Base-by-base conservation (phyloP, 2,113 vertebrate species). In the Pangasianodon gigas region DNA sequence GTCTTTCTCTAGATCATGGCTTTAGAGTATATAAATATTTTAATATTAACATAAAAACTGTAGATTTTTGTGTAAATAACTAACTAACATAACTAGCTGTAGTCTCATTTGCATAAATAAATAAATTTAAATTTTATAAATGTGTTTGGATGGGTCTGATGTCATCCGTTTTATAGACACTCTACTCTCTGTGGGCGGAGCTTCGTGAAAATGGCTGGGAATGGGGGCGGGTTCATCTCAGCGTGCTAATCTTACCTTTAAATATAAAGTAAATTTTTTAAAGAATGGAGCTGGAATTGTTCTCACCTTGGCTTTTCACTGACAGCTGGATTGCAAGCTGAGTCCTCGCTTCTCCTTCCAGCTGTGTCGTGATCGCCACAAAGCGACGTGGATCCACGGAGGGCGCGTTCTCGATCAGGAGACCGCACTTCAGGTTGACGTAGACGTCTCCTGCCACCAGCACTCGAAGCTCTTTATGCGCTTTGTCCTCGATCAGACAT, bases 331-430 rank as follows among this genome's bases (percentile, higher is more conserved):
- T 94, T 29, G 97, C 97, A 29, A 99, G 67, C 2, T 84, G 48
- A 2, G 96, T 96, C 92, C 94, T 97, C 6, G 96, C 97, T 92
- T 96, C 89, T 3, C 93, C 96, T 94, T 98, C 97, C 90, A 98
- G 92, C 5, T 96, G 95, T 1, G 96, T 95, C 0, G 97, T 94
- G 81, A 96, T 24, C 0, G 96, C 96, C 14, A 98, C 90, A 71
- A 99, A 95, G 56, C 95, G 97, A 82, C n/a, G 75, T n/a, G 94
- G 92, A 84, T 94, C 92, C 11, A 97, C 90, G 4, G 94, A 95
- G 0, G 92, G 92, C 1, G 96, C 96, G 0, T 89, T 93, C 2
- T 92, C 93, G 54, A 94, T 90, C 5, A 99, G 96, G 85, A 98
- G 89, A 0, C 89, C 90, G 0, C 97, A 94, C 84, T 97, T 97